Evolutionary conservation across 2,113 vertebrate species (phyloP).

Genomic region (Nerophis ophidion): DNA sequence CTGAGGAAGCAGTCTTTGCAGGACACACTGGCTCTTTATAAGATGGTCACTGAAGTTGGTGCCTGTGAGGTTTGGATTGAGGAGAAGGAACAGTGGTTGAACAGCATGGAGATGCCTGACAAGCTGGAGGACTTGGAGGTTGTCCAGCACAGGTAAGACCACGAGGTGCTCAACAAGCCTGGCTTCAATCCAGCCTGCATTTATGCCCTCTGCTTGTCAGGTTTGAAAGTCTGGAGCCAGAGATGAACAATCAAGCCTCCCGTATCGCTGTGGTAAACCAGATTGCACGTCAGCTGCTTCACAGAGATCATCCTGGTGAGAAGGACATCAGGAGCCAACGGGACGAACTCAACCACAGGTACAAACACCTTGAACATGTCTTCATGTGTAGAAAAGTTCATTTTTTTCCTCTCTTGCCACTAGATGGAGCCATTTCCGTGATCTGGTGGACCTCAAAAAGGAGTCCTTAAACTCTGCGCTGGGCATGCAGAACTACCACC

Average conservation of each 20-base stretch:
- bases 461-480: constrained; percentile 88
- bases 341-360: constrained; percentile 97
- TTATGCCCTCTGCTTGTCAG: constrained; percentile 52
- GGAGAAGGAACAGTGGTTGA: constrained; percentile 97
- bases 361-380: too few species aligned
- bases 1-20: constrained; percentile 93
- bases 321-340: constrained; percentile 94
- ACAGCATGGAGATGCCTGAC: constrained; percentile 93
- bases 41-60: constrained; percentile 90
- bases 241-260: constrained; percentile 97
- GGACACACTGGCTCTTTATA: constrained; percentile 92
- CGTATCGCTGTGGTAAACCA: constrained; percentile 96
- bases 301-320: constrained; percentile 90
- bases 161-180: too few species aligned
- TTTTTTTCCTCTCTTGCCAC: not conserved
- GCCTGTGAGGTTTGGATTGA: constrained; percentile 96
- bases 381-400: constrained; percentile 1
- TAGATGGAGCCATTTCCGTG: constrained; percentile 97
- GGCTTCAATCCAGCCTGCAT: not conserved
- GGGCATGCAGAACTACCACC: constrained; percentile 98
- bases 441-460: constrained; percentile 95
- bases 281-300: constrained; percentile 92
- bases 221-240: constrained; percentile 94
- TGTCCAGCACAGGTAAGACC: constrained; percentile 91
- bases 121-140: constrained; percentile 97